Base-by-base conservation (phyloP, 1,140 invertebrate genomes). In the Ceratoteleas bidentatus region DNA sequence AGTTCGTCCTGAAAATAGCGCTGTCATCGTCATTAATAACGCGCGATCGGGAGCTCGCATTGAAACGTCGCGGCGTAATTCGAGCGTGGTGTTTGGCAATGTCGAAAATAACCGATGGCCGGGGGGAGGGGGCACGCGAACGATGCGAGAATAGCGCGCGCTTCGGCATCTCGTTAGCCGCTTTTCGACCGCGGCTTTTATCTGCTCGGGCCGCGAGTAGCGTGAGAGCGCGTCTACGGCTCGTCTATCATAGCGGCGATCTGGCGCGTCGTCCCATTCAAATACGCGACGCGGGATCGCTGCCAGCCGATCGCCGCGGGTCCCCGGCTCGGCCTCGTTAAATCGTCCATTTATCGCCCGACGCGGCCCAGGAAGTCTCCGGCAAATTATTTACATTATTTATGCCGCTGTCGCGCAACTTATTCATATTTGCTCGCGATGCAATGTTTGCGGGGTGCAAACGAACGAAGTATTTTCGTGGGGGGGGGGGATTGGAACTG, bases 91-190 rank as follows among this genome's bases (percentile, higher is more conserved):
- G 36, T 70, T 70, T 61, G 68, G 58, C 38, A 62, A 61, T 56
- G 58, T 72, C 57, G 40, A 72, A 72, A 72, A 62, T 61, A 61
- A 58, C 43, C 15, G 50, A 69, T 43, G 70, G 52, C 70, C 47
- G 53, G 5, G 38, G 34, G 38, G 70, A 43, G 50, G 62, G 69
- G 24, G 13, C 45, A 11, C 56, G 60, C 56, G 47, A 64, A 64
- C n/a, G 68, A 60, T 38, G 62, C 68, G 76, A 73, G 68, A 79
- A 79, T 73, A 66, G 76, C 68, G 61, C 73, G 54, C 54, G 66
- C 52, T 78, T 64, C 34, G 65, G 45, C 52, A 78, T 72, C 75
- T 78, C 66, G 75, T 78, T 78, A 78, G 60, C 54, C n/a, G n/a
- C 58, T 58, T 57, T 60, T 10, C 24, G 52, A 11, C 13, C 43